These are phyloP conservation scores for Phalacrocorax aristotelis DNA, from an alignment of 2,113 vertebrate species.

Conservation along the genomic window DNA sequence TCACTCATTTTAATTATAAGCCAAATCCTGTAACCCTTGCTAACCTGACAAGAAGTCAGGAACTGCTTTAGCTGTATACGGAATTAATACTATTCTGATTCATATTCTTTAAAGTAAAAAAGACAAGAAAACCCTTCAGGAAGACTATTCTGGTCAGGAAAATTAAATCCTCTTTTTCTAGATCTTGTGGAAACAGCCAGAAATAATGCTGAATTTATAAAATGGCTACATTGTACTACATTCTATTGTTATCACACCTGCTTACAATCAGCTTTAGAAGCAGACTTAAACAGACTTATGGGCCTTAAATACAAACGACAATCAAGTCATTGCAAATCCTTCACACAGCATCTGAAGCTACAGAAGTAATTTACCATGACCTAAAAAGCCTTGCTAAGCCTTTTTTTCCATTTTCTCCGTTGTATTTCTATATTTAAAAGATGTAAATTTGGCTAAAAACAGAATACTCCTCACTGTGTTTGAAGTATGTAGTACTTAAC, in stretches of 20 bases:
- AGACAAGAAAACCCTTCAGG: background rate
- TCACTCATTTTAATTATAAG: background rate
- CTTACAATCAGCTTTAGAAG: background rate
- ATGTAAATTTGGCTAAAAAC: background rate
- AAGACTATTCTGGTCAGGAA: background rate
- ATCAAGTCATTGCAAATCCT: background rate
- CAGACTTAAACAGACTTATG: background rate
- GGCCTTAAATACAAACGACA: background rate
- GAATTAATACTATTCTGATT: background rate
- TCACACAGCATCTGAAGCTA: background rate
- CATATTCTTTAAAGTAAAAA: background rate
- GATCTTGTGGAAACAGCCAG: background rate
- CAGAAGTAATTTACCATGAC: background rate
- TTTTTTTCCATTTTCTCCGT: background rate
- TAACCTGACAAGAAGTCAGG: background rate
- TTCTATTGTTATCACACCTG: background rate
- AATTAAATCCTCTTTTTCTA: background rate
- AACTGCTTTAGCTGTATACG: background rate
- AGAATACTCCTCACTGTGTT: background rate
- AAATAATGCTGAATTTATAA: background rate
- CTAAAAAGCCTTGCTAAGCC: background rate
- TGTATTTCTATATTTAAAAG: background rate
- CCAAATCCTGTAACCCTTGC: background rate
- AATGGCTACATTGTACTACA: background rate
- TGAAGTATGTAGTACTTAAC: background rate